These are phyloP conservation scores for Drosophila burlai DNA, from an alignment of 1,140 invertebrate species.

Conservation along the genomic window DNA sequence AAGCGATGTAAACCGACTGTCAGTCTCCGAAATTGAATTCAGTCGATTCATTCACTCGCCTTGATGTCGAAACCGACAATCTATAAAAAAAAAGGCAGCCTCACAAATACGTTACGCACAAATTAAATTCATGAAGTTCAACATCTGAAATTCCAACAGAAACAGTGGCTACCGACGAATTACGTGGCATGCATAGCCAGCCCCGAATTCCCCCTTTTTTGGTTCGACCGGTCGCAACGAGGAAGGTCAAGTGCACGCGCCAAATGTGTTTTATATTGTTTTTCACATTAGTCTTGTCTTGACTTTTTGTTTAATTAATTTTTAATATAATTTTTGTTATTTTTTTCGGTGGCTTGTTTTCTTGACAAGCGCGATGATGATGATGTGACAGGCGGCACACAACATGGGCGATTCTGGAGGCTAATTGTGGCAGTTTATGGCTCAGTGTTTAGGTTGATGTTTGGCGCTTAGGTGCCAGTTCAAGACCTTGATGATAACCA, in stretches of 20 bases:
- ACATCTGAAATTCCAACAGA: constrained; percentile 43
- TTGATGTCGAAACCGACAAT: constrained; percentile 41
- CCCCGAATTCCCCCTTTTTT: constrained; percentile 22
- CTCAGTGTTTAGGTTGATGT: neutral
- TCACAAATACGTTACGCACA: constrained; percentile 46
- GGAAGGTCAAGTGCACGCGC: constrained; percentile 54
- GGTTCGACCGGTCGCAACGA: constrained; percentile 17
- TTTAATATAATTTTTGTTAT: constrained; percentile 42
- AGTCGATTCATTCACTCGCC: constrained; percentile 50
- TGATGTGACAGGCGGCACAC: constrained; percentile 54
- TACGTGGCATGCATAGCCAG: constrained; percentile 38
- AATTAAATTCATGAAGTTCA: constrained; percentile 54
- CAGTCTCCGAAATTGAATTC: constrained; percentile 45
- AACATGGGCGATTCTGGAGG: constrained; percentile 50
- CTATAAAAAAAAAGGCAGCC: constrained; percentile 35
- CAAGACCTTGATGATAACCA: constrained; percentile 5
- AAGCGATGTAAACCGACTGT: constrained; percentile 37
- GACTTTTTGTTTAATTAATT: constrained; percentile 56
- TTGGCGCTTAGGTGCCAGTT: constrained; percentile 5
- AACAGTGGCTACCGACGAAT: constrained; percentile 39
- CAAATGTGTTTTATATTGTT: constrained; percentile 57
- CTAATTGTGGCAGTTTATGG: constrained; percentile 41
- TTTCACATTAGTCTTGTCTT: constrained; percentile 41
- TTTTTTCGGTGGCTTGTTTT: constrained; percentile 26
- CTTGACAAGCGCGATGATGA: constrained; percentile 49